Evolutionary conservation across 2,888 invertebrate species (phyloP), one percentile per base, ranked within the genome.

Genomic region (Frankliniella fusca): DNA sequence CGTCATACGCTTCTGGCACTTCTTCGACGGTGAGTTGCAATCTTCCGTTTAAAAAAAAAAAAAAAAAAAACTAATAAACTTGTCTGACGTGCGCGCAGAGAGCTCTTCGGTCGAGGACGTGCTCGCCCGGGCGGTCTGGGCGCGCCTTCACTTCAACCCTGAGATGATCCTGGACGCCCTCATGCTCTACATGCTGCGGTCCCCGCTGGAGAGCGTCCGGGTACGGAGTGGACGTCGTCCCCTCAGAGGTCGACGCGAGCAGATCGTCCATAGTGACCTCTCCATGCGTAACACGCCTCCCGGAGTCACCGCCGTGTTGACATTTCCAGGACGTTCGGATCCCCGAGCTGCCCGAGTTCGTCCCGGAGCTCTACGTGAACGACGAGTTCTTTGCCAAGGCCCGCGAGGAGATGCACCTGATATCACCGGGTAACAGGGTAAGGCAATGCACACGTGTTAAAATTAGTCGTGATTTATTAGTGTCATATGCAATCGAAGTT

Each of bases 291-390:
- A 2, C 18, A 2, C 54, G 1, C 54, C 54, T 12, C 54, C 18
- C 54, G 18, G 1, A 2, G 54, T 15, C 54, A 7, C 61, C 61
- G 61, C 0, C 61, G 18, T 61, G 7, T 70, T 70, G 70, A 38
- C 38, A 38, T 38, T 38, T 38, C 38, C 70, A 70, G 70, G 70
- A 70, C 23, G 23, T 70, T 7, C 90, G 91, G 81, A 87, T 94
- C 80, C 95, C 95, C 0, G 92, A 94, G 0, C 91, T 96, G 84
- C 92, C 92, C 65, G 93, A 95, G 87, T 90, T 92, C 0, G 95
- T 96, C 87, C 97, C 96, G 0, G 93, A 93, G 86, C 94, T 94
- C 88, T 96, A 94, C 87, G 89, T 96, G 85, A 94, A 95, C 85
- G 92, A 94, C 12, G 91, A 92, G 76, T 91, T 93, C 5, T 93